Evolutionary conservation across 92 coral and sea anemone species (phyloP).

Genomic region (Metridium senile): DNA sequence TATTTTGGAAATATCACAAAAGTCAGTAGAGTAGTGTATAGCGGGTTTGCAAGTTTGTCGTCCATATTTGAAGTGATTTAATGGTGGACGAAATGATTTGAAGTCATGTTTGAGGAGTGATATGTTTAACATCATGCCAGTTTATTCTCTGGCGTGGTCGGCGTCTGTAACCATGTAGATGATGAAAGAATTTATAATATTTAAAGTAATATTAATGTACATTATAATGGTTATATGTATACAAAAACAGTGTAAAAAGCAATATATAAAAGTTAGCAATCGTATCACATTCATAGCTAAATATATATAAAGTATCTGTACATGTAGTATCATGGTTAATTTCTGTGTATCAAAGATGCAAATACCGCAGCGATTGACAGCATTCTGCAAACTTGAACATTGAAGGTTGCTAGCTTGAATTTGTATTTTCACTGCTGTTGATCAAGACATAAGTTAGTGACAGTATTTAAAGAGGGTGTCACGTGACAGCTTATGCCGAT

Average conservation of each 20-base stretch:
- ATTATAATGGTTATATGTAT: conserved; percentile 29
- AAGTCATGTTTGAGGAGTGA: conserved; percentile 2
- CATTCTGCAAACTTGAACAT: background rate
- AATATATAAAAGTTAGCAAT: conserved; percentile 20
- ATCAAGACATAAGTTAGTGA: background rate
- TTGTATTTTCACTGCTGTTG: background rate
- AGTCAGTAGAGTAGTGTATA: background rate
- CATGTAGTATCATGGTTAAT: conserved; percentile 2
- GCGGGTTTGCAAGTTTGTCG: conserved; percentile 1
- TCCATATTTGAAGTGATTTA: conserved; percentile 13
- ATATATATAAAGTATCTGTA: conserved; percentile 4
- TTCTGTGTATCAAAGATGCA: background rate
- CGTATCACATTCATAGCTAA: conserved; percentile 14
- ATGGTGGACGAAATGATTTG: conserved; percentile 1
- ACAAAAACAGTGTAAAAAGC: conserved; percentile 28
- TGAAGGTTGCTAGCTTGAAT: background rate
- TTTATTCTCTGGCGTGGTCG: conserved; percentile 5
- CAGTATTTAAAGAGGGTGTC: background rate
- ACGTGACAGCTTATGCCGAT: too few relatives aligned
- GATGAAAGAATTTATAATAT: conserved; percentile 33
- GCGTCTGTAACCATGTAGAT: conserved; percentile 15
- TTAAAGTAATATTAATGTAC: conserved; percentile 37
- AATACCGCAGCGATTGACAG: background rate
- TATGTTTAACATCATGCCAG: background rate
- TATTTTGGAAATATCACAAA: background rate